These are phyloP conservation scores for Calonectris borealis DNA, from an alignment of 2,113 vertebrate species.

Conservation along the genomic window DNA sequence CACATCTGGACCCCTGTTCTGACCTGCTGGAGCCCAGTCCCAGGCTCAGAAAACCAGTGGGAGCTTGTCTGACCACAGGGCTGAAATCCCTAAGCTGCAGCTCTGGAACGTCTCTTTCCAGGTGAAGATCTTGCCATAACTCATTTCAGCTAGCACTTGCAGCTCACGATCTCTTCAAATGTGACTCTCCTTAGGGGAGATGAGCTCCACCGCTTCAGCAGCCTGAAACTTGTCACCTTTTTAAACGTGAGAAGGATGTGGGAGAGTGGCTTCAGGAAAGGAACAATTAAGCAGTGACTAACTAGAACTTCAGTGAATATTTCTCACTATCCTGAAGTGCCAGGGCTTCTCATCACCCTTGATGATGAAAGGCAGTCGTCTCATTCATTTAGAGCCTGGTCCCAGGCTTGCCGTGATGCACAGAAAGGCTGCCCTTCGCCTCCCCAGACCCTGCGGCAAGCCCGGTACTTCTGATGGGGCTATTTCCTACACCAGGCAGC, in stretches of 20 bases:
- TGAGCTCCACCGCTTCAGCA: background rate
- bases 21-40: background rate
- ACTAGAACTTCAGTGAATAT: background rate
- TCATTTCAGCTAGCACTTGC: background rate
- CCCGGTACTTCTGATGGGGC: background rate
- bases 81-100: background rate
- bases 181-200: background rate
- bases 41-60: background rate
- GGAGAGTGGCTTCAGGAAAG: background rate
- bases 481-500: background rate
- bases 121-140: background rate
- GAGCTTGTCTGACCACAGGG: accelerated
- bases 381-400: background rate
- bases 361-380: background rate
- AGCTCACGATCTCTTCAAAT: background rate
- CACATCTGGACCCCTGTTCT: background rate
- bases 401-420: background rate
- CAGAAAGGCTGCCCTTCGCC: background rate
- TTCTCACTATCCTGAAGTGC: background rate
- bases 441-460: background rate
- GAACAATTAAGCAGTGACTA: background rate
- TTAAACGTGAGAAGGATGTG: background rate
- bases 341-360: background rate
- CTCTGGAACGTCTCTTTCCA: background rate
- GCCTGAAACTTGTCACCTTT: background rate